phyloP scores from a whole-genome alignment of 2,113 vertebrate species.

The Eclectus roratus region DNA sequence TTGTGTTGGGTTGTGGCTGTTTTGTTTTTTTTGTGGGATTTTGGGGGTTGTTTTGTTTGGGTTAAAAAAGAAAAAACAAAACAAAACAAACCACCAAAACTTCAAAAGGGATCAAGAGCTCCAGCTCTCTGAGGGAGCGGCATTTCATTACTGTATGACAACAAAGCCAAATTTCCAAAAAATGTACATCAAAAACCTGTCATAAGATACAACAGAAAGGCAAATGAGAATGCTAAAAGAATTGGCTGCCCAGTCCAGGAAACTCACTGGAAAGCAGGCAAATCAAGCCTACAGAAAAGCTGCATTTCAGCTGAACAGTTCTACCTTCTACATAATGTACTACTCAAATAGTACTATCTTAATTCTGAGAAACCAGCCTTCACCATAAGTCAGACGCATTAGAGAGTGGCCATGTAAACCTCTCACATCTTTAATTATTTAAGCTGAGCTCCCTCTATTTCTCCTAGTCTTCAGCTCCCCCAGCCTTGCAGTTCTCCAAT shows the following conservation, averaged over 20 bases:
- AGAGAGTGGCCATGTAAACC: not conserved
- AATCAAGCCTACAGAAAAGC: not conserved
- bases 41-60: not conserved
- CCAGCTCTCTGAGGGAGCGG: not conserved
- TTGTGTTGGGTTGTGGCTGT: not conserved
- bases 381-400: accelerated
- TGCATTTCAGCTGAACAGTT: not conserved
- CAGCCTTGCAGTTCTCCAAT: not conserved
- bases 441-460: not conserved
- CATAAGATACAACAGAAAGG: not conserved
- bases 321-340: not conserved
- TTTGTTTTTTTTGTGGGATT: not conserved
- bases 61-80: not conserved
- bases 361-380: not conserved
- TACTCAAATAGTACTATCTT: not conserved
- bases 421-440: not conserved
- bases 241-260: not conserved
- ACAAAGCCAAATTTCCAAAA: not conserved
- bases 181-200: not conserved
- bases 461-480: not conserved
- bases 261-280: not conserved
- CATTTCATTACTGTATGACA: not conserved
- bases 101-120: not conserved
- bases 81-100: not conserved
- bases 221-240: not conserved